Evolutionary conservation across 1,140 invertebrate genomes (phyloP), one percentile per base, ranked within the genome.

Genomic region (Nebria ingens): DNA sequence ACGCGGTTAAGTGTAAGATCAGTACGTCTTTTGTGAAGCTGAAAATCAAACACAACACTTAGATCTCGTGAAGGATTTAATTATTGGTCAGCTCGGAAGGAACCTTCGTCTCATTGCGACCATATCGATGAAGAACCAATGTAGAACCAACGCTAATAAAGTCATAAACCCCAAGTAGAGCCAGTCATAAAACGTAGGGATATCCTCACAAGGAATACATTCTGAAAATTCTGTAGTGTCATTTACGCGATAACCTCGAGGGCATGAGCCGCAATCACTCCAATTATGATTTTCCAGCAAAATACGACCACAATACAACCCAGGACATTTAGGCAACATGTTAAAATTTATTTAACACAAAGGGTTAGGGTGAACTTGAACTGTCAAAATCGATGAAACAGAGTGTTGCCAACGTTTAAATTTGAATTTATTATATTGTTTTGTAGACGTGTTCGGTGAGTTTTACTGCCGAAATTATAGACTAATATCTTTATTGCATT

Each of bases 161-260:
- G 84, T 88, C 89, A 97, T 95, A 64, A 97, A 97, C 1, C 90
- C 89, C 13, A 97, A 75, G 71, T 95, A 97, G 1, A 96, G 76
- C 86, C 90, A 94, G 66, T 97, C 93, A 66, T 97, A 97, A n/a
- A 93, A 78, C 22, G 79, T 74, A 0, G 91, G 85, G 15, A 75
- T 72, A 54, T 89, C 84, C 2, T 81, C 74, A 67, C 94, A 97
- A 3, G 79, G 80, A 20, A 81, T 71, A 71, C 93, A 97, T 3
- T 78, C 71, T n/a, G 80, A 85, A 45, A 45, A 45, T 11, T 45
- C 40, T 17, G 71, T 71, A 13, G 73, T 74, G 0, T 69, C 72
- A 64, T 86, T 85, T 57, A 80, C 75, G 52, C 84, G 71, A 58
- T 74, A 93, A 0, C 92, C 93, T 58, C 90, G 72, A 0, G 90